phyloP scores from a whole-genome alignment of 2,113 vertebrate species.

The Maccullochella peelii region DNA sequence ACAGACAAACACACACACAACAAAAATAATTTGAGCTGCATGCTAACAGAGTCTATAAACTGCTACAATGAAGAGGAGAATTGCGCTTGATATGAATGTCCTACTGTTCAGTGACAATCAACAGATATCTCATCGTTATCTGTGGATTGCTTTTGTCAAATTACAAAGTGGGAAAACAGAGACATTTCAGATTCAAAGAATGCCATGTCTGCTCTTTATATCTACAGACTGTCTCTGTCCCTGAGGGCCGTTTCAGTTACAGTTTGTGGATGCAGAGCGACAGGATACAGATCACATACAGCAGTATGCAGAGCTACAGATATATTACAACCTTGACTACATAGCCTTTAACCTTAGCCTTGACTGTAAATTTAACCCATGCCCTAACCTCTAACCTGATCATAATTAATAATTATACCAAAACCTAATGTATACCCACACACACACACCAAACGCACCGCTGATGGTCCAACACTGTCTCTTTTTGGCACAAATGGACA shows the following conservation, averaged over 20 bases:
- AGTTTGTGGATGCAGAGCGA: background rate
- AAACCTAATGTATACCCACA: background rate
- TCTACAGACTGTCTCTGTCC: background rate
- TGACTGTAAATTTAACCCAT: background rate
- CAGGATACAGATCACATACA: background rate
- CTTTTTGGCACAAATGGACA: constrained; percentile 22
- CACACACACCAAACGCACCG: background rate
- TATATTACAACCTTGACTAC: background rate
- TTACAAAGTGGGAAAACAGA: constrained; percentile 14
- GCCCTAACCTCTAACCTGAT: constrained; percentile 9
- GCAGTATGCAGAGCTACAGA: background rate
- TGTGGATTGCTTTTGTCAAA: constrained; percentile 41
- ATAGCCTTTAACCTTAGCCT: constrained; percentile 3
- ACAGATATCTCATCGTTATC: constrained; percentile 28
- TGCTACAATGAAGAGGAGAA: constrained; percentile 55
- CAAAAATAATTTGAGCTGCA: constrained; percentile 28
- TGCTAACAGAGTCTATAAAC: constrained; percentile 48
- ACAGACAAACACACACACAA: constrained; percentile 5
- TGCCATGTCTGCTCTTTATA: constrained; percentile 7
- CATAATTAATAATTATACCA: background rate
- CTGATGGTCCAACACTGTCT: background rate
- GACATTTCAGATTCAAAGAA: background rate
- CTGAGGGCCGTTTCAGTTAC: background rate
- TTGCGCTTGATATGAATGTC: constrained; percentile 38
- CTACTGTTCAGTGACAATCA: constrained; percentile 51